phyloP scores from a whole-genome alignment of 1,140 invertebrate genomes.

The Saccostrea glomerata region DNA sequence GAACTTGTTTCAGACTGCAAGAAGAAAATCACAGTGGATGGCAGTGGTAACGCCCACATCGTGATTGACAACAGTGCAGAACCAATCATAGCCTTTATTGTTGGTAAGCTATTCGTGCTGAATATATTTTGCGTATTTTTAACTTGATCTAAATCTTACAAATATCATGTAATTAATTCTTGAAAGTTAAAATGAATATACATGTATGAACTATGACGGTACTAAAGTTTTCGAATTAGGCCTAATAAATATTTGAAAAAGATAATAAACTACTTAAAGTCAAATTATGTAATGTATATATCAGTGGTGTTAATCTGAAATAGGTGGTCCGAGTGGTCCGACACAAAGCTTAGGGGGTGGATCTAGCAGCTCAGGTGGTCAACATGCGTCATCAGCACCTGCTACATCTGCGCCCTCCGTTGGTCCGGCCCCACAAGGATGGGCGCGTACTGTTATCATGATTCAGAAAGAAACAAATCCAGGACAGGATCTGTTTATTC shows the following conservation, averaged over 20 bases:
- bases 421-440: constrained; percentile 47
- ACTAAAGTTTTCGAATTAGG: too few relatives aligned
- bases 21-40: constrained; percentile 84
- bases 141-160: too few relatives aligned
- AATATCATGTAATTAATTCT: too few relatives aligned
- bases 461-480: constrained; percentile 75
- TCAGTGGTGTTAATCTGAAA: neutral
- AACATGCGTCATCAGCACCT: neutral
- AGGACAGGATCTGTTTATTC: constrained; percentile 80
- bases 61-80: constrained; percentile 83
- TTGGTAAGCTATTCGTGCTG: constrained; percentile 69
- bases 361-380: neutral
- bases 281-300: neutral
- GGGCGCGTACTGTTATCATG: constrained; percentile 76
- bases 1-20: constrained; percentile 90
- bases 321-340: neutral
- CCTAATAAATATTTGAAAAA: too few relatives aligned
- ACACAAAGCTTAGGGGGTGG: neutral
- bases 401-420: constrained; percentile 36
- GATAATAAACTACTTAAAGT: neutral
- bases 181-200: too few relatives aligned
- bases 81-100: constrained; percentile 89
- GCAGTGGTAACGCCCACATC: constrained; percentile 84
- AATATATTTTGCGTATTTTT: too few relatives aligned
- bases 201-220: too few relatives aligned